Base-by-base conservation (phyloP, 2,888 invertebrate species). In the Latrodectus elegans region DNA sequence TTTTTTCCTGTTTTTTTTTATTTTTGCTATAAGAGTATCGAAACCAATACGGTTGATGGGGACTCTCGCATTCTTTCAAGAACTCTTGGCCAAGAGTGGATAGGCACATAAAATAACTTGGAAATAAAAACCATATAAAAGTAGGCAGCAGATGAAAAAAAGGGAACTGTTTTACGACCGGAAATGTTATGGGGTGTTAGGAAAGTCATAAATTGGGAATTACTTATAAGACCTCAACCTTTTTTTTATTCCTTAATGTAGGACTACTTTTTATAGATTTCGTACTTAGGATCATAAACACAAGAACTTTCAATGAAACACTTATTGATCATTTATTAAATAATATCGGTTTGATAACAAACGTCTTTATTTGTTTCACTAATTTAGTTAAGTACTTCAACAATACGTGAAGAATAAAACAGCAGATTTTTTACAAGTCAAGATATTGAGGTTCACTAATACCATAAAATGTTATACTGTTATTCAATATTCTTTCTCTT, bases 121-220 rank as follows among this genome's bases (percentile, higher is more conserved):
- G 17, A 65, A 78, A 84, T 84, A 72, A 72, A 73, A 78, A 78
- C 55, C 14, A 12, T 38, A 49, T 53, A 65, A 75, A 75, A 67
- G 64, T n/a, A 73, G 51, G 22, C 9, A 17, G 26, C 51, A 76
- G n/a, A 68, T 49, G 15, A 72, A 14, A 52, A 84, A 79, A 74
- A 74, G 53, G 17, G 65, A 60, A 10, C 70, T 1, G 49, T 81
- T 86, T 86, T 86, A 81, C 67, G 86, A 71, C 72, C 72, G 81
- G 81, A 86, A 81, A 76, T 76, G 80, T 81, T 86, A 85, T 79
- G 85, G 72, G 85, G 85, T 85, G 85, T 85, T 85, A 75, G 74
- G 79, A 74, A 79, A 79, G 74, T 75, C 80, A 81, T 86, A 81
- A 81, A 86, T 81, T 75, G 76, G 76, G 86, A 38, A 86, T 86